Base-by-base conservation (phyloP, 2,797 vertebrate species). In the Acanthurus tractus region DNA sequence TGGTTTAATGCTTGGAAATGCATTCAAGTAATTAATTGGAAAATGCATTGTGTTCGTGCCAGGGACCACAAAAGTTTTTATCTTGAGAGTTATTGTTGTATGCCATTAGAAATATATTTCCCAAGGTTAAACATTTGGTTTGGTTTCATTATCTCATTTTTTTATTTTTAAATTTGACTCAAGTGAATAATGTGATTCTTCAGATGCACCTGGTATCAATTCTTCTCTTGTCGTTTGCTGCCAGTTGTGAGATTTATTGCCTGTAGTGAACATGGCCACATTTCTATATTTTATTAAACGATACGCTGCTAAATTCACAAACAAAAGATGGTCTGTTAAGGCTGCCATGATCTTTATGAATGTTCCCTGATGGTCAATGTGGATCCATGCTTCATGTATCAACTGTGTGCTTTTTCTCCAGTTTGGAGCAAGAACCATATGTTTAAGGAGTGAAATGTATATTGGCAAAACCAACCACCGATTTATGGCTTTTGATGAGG, bases 401-500 rank as follows among this genome's bases (percentile, higher is more conserved):
- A 34, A 34, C 29, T 34, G 29, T 34, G 29, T 34, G 29, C 29
- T 34, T 34, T 34, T 34, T 34, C 29, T 34, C 29, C 6, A 34
- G 36, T 82, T 85, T 82, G 74, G 73, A 80, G 40, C 2, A 61
- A 65, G 74, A 46, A 74, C 13, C 18, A 15, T 59, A 56, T 62
- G 56, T 77, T 68, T 72, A 25, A 76, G 45, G 70, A 67, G 63
- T 70, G 38, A 83, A 83, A 77, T 10, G 3, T 53, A 61, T 11
- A 34, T 64, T 79, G 62, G 73, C 75, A 76, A 80, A 88, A 70
- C n/a, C 78, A 84, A 86, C 79, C n/a, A 9, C 17, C 79, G 81
- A 92, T 90, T 91, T 81, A 90, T 88, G 58, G 74, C 67, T 79
- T 88, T 86, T 88, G 75, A 81, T 67, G 73, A 75, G 70, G 44